Percentiles rank a stretch among this genome's conserved stretches.
phyloP scores from a whole-genome alignment of 2,113 vertebrate species.

The Dendrocopos noguchii region DNA sequence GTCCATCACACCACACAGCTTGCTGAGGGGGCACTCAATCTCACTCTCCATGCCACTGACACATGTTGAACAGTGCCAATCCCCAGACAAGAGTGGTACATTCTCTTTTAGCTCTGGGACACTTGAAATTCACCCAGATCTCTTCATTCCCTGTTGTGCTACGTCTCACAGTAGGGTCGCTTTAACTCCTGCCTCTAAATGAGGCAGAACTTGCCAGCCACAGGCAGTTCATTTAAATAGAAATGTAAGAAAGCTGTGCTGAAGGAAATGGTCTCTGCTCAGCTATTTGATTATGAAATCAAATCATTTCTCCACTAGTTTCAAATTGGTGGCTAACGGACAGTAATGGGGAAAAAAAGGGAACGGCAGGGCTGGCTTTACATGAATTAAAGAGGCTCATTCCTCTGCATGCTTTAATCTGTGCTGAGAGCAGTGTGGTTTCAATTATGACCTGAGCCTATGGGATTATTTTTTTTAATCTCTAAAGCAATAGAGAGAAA shows the following conservation, averaged over 20 bases:
- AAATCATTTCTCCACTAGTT: slow-evolving; percentile 40
- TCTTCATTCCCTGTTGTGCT: slow-evolving; percentile 20
- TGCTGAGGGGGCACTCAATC: background rate
- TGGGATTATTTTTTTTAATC: background rate
- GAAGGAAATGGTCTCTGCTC: slow-evolving; percentile 53
- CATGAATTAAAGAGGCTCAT: slow-evolving; percentile 45
- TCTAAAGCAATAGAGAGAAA: slow-evolving; percentile 20
- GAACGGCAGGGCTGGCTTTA: slow-evolving; percentile 10
- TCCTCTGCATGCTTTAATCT: slow-evolving; percentile 23
- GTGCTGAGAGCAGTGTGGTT: slow-evolving; percentile 43
- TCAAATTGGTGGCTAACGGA: slow-evolving; percentile 34
- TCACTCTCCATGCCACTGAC: background rate
- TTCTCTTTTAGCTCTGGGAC: background rate
- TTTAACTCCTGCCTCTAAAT: slow-evolving; percentile 53
- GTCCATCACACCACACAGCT: background rate
- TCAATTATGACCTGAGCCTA: slow-evolving; percentile 38
- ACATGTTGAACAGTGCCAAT: too few species aligned
- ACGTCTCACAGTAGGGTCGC: slow-evolving; percentile 1
- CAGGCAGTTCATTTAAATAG: slow-evolving; percentile 63
- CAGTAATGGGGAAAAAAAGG: slow-evolving; percentile 12
- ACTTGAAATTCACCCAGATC: background rate
- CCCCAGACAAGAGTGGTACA: background rate
- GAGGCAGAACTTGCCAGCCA: slow-evolving; percentile 57
- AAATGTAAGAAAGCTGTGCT: slow-evolving; percentile 50
- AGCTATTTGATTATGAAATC: slow-evolving; percentile 63